Base-by-base conservation (phyloP, 92 coral and sea anemone species). In the Nematostella vectensis region DNA sequence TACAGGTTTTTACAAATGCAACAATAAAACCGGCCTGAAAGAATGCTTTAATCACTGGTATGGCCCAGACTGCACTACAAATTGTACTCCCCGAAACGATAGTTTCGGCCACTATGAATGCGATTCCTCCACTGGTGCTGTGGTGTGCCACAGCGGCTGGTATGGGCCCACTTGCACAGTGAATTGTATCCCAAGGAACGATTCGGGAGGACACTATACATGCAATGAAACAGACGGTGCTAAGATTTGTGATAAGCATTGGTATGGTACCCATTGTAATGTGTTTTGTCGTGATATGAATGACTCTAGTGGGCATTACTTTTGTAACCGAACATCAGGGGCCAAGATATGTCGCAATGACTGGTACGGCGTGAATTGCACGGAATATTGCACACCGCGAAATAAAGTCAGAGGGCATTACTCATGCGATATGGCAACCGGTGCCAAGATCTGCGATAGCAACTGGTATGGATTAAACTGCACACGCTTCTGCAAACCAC, bases 361-460 rank as follows among this genome's bases (percentile, higher is more conserved):
- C 56, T 84, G 79, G 76, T 70, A 65, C 52, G 94, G 94, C 24
- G 2, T n/a, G 15, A 71, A 54, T 50, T 70, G 83, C 22, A 70
- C 63, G 19, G 45, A 42, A 26, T 31, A 44, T 22, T 81, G 83
- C 40, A 48, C 58, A 25, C 65, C 70, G 12, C 58, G 64, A 17
- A 65, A 70, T 44, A 64, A 73, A 19, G 21, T 39, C 25, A n/a
- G 1, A 1, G 81, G 81, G 11, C 79, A 82, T 56, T 86, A 76
- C 72, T 61, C 64, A 6, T 86, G 96, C 54, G 38, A 77, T 15
- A 31, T 50, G 2, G 55, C 52, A 11, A 54, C 54, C 29, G 89
- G 96, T 26, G 29, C n/a, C 25, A 82, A 68, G 66, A 53, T 76
- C 10, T 86, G 96, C 61, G 47, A 71, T 54, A 20, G 50, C 2